A percentile compares a stretch with the other conserved stretches of the same genome.
phyloP scores from a whole-genome alignment of 2,113 vertebrate genomes.

The Hippolais icterina region DNA sequence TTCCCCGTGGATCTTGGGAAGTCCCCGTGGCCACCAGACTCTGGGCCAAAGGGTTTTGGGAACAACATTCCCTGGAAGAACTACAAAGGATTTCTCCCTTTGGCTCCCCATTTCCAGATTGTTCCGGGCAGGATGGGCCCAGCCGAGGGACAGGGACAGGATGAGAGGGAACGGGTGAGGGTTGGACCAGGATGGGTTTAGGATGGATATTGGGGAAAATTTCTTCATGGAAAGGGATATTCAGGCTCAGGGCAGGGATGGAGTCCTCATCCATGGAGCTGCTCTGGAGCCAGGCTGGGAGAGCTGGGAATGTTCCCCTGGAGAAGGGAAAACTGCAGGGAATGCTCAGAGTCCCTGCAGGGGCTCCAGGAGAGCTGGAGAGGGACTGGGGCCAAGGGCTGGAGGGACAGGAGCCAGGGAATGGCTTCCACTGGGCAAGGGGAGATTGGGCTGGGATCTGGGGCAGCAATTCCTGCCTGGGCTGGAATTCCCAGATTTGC shows the following conservation, averaged over 20 bases:
- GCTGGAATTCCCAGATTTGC: background rate
- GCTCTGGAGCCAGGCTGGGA: background rate
- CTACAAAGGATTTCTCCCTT: background rate
- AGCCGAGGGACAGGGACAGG: background rate
- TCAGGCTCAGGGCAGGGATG: background rate
- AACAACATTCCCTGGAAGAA: background rate
- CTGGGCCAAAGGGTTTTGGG: background rate
- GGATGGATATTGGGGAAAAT: background rate
- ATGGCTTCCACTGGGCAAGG: background rate
- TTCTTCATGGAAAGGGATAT: background rate
- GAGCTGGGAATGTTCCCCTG: background rate
- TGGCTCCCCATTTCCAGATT: background rate
- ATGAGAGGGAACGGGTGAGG: fast-evolving
- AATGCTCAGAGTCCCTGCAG: fast-evolving
- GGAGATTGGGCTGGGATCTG: background rate
- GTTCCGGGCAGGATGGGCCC: fast-evolving
- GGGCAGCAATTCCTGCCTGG: background rate
- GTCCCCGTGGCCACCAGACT: fast-evolving
- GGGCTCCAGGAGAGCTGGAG: background rate
- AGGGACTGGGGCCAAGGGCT: background rate
- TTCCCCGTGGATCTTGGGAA: fast-evolving
- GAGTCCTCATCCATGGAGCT: background rate
- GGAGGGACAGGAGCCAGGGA: background rate
- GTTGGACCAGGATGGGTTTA: background rate
- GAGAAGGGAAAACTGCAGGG: background rate